Evolutionary conservation across 2,113 vertebrate genomes (phyloP).

Genomic region (Mirza zaza): DNA sequence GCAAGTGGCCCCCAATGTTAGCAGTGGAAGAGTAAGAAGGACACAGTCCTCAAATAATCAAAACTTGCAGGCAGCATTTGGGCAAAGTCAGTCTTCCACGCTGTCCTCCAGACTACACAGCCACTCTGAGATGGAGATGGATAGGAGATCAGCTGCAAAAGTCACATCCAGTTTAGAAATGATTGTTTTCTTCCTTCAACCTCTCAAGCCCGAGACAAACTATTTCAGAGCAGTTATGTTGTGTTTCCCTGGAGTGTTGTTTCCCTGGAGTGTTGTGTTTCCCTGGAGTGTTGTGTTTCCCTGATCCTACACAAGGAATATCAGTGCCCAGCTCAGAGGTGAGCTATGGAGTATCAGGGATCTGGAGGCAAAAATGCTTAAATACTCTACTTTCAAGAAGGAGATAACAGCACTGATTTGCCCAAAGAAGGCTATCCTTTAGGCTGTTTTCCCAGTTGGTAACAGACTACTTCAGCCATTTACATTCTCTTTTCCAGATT

Average conservation of each 20-base stretch:
- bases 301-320: background rate
- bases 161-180: background rate
- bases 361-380: background rate
- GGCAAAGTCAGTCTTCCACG: background rate
- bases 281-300: background rate
- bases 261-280: too few species aligned
- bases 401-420: background rate
- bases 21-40: background rate
- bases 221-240: background rate
- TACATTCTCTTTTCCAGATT: background rate
- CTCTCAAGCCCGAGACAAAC: background rate
- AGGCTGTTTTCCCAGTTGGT: background rate
- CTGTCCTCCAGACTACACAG: background rate
- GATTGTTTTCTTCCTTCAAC: background rate
- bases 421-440: background rate
- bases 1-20: background rate
- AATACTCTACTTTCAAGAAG: background rate
- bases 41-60: background rate
- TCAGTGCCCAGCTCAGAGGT: background rate
- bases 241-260: background rate
- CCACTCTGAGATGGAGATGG: rapidly evolving
- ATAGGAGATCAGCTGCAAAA: background rate
- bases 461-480: background rate
- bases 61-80: background rate
- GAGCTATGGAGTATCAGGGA: background rate